Conservation (phyloP, 92 coral and sea anemone genomes). For the Blastomussa wellsi region DNA sequence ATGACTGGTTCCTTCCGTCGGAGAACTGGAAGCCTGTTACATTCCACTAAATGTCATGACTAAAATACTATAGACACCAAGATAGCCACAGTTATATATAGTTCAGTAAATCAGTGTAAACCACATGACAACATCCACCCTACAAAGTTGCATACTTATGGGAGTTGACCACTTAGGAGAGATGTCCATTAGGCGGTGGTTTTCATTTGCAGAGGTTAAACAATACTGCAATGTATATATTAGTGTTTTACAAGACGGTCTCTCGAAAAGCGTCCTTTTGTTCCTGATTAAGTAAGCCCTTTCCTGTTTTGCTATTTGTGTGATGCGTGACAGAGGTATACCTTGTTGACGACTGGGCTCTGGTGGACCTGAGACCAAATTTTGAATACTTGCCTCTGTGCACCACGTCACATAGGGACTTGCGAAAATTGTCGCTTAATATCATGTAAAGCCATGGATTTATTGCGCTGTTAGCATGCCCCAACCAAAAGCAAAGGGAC, state of each 20-base stretch:
- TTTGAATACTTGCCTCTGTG: not conserved
- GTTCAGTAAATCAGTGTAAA: too few relatives aligned
- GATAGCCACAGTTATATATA: too few relatives aligned
- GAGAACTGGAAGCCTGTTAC: too few relatives aligned
- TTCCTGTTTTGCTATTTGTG: not conserved
- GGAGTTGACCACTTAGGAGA: too few relatives aligned
- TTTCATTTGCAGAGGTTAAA: not conserved
- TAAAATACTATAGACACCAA: too few relatives aligned
- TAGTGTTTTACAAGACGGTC: not conserved
- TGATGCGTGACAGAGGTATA: not conserved
- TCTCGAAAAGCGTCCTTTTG: not conserved
- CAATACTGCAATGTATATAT: not conserved
- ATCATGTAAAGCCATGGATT: constrained; percentile 75
- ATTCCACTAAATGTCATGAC: too few relatives aligned
- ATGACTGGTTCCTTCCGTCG: too few relatives aligned
- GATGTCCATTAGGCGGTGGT: not conserved
- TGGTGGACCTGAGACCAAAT: not conserved
- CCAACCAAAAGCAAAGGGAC: constrained; percentile 60
- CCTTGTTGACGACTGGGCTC: constrained; percentile 6
- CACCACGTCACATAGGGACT: constrained; percentile 1
- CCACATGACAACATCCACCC: too few relatives aligned
- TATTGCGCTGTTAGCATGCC: constrained; percentile 77
- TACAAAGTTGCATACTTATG: too few relatives aligned
- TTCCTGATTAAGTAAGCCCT: not conserved
- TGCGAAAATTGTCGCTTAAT: constrained; percentile 70